Conservation (phyloP, 2,113 vertebrate species). For the Hystrix brachyura region DNA sequence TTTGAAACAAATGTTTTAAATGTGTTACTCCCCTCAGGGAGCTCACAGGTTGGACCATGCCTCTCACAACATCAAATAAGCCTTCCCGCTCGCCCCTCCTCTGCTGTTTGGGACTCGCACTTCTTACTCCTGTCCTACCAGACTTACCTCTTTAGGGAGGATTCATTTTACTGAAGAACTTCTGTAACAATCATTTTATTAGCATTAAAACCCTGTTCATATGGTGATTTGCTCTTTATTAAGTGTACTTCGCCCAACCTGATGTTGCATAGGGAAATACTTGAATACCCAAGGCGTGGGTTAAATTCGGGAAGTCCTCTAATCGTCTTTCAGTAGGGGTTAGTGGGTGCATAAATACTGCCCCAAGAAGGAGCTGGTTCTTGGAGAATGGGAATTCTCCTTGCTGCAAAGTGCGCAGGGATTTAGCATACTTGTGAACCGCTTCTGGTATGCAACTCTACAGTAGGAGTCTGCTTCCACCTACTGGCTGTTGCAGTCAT, state of each 20-base stretch:
- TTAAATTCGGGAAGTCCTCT: constrained; percentile 57
- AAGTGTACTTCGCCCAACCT: neutral
- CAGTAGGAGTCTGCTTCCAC: constrained; percentile 42
- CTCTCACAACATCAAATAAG: neutral
- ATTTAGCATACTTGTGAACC: neutral
- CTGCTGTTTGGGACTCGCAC: neutral
- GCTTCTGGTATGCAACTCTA: neutral
- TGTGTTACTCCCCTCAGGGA: neutral
- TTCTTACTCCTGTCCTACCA: neutral
- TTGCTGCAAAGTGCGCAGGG: neutral
- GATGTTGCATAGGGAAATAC: neutral
- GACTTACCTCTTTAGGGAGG: neutral
- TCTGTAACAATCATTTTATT: neutral
- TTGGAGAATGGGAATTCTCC: neutral
- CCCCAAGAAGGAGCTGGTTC: constrained; percentile 33
- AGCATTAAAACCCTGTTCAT: neutral
- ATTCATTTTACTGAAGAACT: neutral
- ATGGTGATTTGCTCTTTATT: neutral
- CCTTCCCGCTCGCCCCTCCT: neutral
- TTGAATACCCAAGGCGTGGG: neutral
- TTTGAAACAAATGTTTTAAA: neutral
- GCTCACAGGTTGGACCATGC: neutral
- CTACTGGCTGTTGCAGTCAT: constrained; percentile 15
- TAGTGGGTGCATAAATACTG: constrained; percentile 57
- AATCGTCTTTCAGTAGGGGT: constrained; percentile 61